These are phyloP conservation scores for Melanotaenia parkinsoni DNA, from an alignment of 2,797 vertebrate genomes.

Conservation along the genomic window DNA sequence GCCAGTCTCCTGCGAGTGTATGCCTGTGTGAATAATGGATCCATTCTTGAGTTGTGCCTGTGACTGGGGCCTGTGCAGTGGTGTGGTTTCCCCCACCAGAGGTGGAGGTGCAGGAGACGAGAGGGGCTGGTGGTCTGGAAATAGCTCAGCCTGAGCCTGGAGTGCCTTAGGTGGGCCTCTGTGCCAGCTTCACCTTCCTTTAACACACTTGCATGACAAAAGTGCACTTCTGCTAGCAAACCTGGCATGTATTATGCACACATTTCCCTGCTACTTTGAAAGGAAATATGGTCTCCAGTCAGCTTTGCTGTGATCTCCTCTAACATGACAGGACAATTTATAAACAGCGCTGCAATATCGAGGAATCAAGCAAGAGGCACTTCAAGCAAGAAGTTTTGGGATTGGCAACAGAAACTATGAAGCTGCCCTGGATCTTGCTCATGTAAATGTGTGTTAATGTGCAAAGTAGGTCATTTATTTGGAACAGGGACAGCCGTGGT, in stretches of 20 bases:
- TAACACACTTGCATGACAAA: slow-evolving; percentile 45
- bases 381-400: slow-evolving; percentile 44
- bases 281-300: slow-evolving; percentile 29
- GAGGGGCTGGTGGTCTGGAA: slow-evolving; percentile 70
- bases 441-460: slow-evolving; percentile 81
- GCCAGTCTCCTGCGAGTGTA: slow-evolving; percentile 50
- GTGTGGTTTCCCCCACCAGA: slow-evolving; percentile 73
- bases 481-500: slow-evolving; percentile 74
- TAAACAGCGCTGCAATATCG: slow-evolving; percentile 50
- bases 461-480: slow-evolving; percentile 85
- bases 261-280: slow-evolving; percentile 33
- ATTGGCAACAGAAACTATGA: slow-evolving; percentile 51
- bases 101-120: slow-evolving; percentile 62
- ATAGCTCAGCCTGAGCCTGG: slow-evolving; percentile 67
- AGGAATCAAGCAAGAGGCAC: slow-evolving; percentile 62
- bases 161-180: slow-evolving; percentile 72
- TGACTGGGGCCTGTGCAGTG: slow-evolving; percentile 64
- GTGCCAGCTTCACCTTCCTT: slow-evolving; percentile 58
- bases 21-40: slow-evolving; percentile 81
- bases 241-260: slow-evolving; percentile 26
- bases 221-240: slow-evolving; percentile 37
- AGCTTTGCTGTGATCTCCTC: slow-evolving; percentile 30
- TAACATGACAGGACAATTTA: slow-evolving; percentile 39
- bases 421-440: slow-evolving; percentile 67
- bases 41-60: slow-evolving; percentile 80